Base-by-base conservation (phyloP, 2,888 invertebrate genomes). In the Geotrupes spiniger region DNA sequence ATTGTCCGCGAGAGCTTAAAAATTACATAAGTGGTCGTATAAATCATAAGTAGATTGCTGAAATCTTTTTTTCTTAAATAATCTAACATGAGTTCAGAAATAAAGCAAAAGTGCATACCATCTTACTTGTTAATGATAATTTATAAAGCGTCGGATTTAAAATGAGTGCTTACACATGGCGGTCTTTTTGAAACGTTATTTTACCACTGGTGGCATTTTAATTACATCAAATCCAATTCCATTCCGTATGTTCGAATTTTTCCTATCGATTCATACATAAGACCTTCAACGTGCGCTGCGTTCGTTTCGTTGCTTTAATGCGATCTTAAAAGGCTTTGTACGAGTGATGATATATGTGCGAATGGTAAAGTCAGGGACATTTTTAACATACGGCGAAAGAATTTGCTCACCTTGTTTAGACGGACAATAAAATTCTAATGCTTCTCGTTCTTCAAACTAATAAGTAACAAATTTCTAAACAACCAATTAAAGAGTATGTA, bases 91-190 rank as follows among this genome's bases (percentile, higher is more conserved):
- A 36, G 36, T 31, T 25, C 11, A 36, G 42, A 41, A 42, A 50
- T 36, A 46, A 42, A 46, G 38, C 29, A 49, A 52, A 49, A 52
- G 29, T 33, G 15, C 15, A 9, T 44, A 42, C 40, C 46, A 46
- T 52, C 50, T 43, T 46, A 54, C 50, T 52, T 54, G 52, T 54
- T 54, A 52, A 54, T 55, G 52, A 53, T 55, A 55, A 55, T 55
- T 55, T 53, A 55, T 55, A 51, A 46, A 38, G 51, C 48, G 49
- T 51, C 51, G 51, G 46, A 51, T 53, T 46, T 53, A 44, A 40
- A 40, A 44, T 38, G 46, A 48, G 50, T 46, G 49, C 46, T 52
- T 52, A 46, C 46, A 52, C 40, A 40, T 15, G 44, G 54, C 54
- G 54, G 54, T 38, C 52, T 51, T 54, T 54, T 51, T 54, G 51